Conservation (phyloP, 2,888 invertebrate genomes). For the Cerastis leucographa region DNA sequence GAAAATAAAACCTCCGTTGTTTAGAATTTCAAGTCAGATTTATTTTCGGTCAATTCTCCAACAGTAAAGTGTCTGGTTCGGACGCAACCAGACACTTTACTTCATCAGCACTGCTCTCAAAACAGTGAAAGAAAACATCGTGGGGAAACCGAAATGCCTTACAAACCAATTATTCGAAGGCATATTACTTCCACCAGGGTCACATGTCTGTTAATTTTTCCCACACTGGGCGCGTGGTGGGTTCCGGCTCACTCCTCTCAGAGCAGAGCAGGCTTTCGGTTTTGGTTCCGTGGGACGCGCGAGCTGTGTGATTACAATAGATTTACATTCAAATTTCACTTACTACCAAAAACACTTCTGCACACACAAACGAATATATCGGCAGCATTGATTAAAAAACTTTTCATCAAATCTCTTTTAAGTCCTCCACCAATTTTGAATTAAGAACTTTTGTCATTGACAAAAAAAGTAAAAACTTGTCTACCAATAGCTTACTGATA, state of each 20-base stretch:
- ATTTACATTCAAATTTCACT: not conserved
- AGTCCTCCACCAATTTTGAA: slow-evolving; percentile 47
- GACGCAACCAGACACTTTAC: not conserved
- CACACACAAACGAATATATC: not conserved
- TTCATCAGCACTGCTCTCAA: not conserved
- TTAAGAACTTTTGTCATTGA: slow-evolving; percentile 44
- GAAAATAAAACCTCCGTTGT: not conserved
- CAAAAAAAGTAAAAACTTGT: slow-evolving; percentile 50
- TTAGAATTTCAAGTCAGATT: not conserved
- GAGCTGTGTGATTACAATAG: not conserved
- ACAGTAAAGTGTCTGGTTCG: not conserved
- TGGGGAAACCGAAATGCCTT: not conserved
- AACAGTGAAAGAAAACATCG: not conserved
- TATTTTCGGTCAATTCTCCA: not conserved
- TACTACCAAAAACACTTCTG: not conserved
- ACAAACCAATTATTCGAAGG: not conserved
- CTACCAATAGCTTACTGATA: slow-evolving; percentile 45
- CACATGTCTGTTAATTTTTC: not conserved
- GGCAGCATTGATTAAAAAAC: slow-evolving; percentile 48
- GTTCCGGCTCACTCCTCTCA: not conserved
- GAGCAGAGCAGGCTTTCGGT: too few species aligned
- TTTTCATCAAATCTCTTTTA: slow-evolving; percentile 37
- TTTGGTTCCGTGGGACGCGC: not conserved
- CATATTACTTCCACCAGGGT: not conserved
- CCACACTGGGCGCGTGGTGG: not conserved